These are phyloP conservation scores for Diadromus collaris DNA, from an alignment of 2,888 invertebrate species.

Conservation along the genomic window DNA sequence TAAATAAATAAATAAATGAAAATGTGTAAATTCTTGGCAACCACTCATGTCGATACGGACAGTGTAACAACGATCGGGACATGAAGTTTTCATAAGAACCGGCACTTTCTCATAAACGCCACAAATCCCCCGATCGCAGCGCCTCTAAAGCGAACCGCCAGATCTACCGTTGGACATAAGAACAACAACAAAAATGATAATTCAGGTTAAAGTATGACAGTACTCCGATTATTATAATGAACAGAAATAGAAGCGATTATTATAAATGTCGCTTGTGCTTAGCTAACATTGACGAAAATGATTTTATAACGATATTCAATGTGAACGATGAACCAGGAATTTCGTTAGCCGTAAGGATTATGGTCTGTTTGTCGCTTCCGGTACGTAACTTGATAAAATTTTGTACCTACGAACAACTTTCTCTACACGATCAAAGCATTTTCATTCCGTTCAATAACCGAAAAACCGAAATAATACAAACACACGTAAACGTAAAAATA, in stretches of 20 bases:
- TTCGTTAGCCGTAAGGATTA: slow-evolving; percentile 62
- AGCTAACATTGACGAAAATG: slow-evolving; percentile 48
- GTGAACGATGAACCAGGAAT: slow-evolving; percentile 45
- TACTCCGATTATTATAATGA: slow-evolving; percentile 42
- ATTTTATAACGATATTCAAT: slow-evolving; percentile 58
- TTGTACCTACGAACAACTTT: neutral
- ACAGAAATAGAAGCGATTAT: slow-evolving; percentile 16
- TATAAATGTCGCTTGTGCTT: slow-evolving; percentile 65
- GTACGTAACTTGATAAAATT: slow-evolving; percentile 55
- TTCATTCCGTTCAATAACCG: neutral
- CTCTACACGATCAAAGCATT: neutral
- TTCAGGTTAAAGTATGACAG: slow-evolving; percentile 51
- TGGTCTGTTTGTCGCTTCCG: slow-evolving; percentile 66
- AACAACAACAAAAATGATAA: neutral
- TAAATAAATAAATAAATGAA: no score
- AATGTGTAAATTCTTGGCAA: no score
- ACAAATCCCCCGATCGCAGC: neutral
- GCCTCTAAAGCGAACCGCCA: neutral
- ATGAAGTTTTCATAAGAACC: neutral
- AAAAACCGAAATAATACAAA: neutral
- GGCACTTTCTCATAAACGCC: neutral
- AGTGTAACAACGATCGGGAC: neutral
- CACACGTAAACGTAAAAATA: neutral
- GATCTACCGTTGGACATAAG: neutral
- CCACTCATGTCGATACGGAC: no score